Conservation (phyloP, 2,113 vertebrate species). For the Myrmecobius fasciatus region DNA sequence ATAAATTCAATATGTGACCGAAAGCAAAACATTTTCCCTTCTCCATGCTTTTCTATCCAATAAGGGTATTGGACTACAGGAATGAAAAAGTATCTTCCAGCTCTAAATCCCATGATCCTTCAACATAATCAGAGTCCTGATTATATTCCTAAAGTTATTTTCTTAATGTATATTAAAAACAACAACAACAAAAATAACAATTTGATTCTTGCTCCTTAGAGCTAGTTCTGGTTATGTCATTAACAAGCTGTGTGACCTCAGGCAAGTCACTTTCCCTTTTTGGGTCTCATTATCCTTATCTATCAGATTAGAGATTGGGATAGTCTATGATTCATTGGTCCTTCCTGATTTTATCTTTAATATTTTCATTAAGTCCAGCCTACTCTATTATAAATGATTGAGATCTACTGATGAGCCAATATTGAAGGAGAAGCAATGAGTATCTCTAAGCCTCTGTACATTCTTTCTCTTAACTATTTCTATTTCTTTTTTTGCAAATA, state of each 20-base stretch:
- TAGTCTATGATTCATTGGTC: not conserved
- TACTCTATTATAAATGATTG: not conserved
- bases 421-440: not conserved
- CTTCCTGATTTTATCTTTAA: not conserved
- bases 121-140: not conserved
- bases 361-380: not conserved
- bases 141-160: not conserved
- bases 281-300: not conserved
- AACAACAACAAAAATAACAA: not conserved
- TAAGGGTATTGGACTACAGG: not conserved
- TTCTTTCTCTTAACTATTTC: not conserved
- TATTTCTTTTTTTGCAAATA: constrained; percentile 46
- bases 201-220: not conserved
- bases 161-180: not conserved
- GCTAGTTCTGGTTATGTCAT: not conserved
- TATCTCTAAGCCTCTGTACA: not conserved
- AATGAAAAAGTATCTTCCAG: not conserved
- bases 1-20: not conserved
- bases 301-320: not conserved
- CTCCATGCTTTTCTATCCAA: not conserved
- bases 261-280: not conserved
- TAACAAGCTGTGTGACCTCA: not conserved
- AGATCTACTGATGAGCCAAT: constrained; percentile 1
- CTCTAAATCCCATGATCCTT: not conserved
- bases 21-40: not conserved